These are phyloP conservation scores for Austrolebias charrua DNA, from an alignment of 2,797 vertebrate species.

Conservation along the genomic window DNA sequence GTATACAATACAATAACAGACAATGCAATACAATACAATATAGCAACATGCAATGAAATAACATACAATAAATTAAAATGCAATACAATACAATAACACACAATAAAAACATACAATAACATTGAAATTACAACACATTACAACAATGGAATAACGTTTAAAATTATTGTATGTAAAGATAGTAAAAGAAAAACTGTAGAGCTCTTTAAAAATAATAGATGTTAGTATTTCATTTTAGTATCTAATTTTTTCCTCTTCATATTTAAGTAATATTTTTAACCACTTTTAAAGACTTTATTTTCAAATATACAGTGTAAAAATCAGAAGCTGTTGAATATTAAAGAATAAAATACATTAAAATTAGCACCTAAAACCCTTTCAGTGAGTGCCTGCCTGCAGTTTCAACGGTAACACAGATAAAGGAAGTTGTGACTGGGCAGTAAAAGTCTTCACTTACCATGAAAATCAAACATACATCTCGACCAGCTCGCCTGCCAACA, in stretches of 20 bases:
- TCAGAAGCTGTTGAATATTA: not conserved
- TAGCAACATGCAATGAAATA: no score
- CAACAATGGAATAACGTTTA: not conserved
- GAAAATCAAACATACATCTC: slow-evolving; percentile 57
- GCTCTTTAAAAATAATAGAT: slow-evolving; percentile 48
- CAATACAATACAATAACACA: no score
- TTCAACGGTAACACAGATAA: slow-evolving; percentile 35
- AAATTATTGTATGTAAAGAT: slow-evolving; percentile 20
- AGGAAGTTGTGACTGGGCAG: slow-evolving; percentile 24
- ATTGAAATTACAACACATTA: no score
- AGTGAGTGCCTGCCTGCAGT: not conserved
- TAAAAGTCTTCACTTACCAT: slow-evolving; percentile 69
- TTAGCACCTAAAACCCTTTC: not conserved
- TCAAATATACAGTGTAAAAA: not conserved
- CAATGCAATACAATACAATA: no score
- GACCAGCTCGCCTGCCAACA: slow-evolving; percentile 33
- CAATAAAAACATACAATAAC: no score
- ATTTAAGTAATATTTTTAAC: not conserved
- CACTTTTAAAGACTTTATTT: not conserved
- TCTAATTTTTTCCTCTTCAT: not conserved
- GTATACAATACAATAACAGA: no score
- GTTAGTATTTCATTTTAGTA: not conserved
- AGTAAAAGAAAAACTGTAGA: not conserved
- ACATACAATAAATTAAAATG: no score
- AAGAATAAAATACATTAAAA: slow-evolving; percentile 3